Evolutionary conservation across 2,888 invertebrate genomes (phyloP).

Genomic region (Cecidostiba fungosa): DNA sequence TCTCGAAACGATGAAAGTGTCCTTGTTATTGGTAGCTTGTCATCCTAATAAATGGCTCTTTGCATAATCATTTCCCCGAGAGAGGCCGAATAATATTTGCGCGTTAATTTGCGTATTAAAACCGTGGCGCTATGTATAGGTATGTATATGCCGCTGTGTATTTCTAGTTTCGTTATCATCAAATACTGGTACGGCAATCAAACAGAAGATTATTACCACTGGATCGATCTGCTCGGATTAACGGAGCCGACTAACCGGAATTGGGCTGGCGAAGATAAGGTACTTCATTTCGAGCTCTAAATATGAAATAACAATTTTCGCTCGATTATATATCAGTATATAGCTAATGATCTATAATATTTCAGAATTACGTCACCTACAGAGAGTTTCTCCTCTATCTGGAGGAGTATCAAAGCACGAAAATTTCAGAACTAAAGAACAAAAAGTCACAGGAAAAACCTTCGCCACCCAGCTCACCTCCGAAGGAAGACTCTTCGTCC

Average conservation of each 20-base stretch:
- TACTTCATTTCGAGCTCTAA: constrained; percentile 59
- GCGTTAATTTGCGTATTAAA: not conserved
- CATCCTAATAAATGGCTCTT: constrained; percentile 26
- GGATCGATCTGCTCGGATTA: constrained; percentile 86
- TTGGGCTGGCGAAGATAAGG: constrained; percentile 85
- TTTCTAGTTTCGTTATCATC: constrained; percentile 87
- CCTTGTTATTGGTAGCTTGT: not conserved
- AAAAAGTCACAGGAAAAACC: constrained; percentile 69
- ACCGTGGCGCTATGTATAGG: too few relatives aligned
- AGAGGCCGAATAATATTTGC: not conserved
- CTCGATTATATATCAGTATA: not conserved
- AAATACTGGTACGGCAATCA: constrained; percentile 89
- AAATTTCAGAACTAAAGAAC: constrained; percentile 79
- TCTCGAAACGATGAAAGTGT: not conserved
- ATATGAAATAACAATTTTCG: constrained; percentile 36
- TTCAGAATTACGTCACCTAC: constrained; percentile 86
- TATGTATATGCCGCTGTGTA: too few relatives aligned
- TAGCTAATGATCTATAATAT: not conserved
- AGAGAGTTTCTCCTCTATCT: constrained; percentile 86
- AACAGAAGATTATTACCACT: constrained; percentile 87
- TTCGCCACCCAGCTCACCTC: constrained; percentile 67
- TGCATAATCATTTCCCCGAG: constrained; percentile 11
- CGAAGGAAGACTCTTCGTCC: constrained; percentile 65
- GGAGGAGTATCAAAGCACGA: constrained; percentile 83
- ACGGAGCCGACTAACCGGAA: constrained; percentile 88